Base-by-base conservation (phyloP, 2,797 vertebrate species). In the Betta splendens region DNA sequence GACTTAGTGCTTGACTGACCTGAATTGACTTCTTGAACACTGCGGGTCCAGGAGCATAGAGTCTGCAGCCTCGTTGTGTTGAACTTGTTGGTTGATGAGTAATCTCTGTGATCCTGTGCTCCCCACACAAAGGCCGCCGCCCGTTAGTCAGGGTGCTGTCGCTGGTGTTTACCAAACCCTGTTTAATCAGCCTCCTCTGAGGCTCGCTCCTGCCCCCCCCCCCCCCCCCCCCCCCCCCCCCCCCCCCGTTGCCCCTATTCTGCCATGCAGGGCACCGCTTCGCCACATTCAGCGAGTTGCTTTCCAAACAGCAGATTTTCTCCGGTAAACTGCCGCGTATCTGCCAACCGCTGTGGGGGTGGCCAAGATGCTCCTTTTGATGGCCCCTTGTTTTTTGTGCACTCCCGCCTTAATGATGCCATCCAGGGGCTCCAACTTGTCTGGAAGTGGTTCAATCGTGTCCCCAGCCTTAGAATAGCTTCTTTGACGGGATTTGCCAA, bases 311-410 rank as follows among this genome's bases (percentile, higher is more conserved):
- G 65, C 43, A 75, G 60, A 75, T 55, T 26, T 55, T 78, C 61
- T 80, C 81, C 75, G 69, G 82, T 82, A 66, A 85, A 83, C 58
- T 75, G 53, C 56, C 22, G 61, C 18, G 21, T 2, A n/a, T 39
- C 59, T 81, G 83, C 85, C 85, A 86, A 76, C 54, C 18, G 7
- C 78, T 76, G 69, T 68, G 56, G 79, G n/a, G 73, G 74, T 85
- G 77, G 83, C 82, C 83, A 81, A 83, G 72, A 81, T 87, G 83
- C 80, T 77, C 72, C 82, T 86, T n/a, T 85, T 87, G 77, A 83
- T 79, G 72, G 47, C 68, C 35, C 59, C 50, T 81, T 83, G 68
- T 83, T 80, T n/a, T 81, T 78, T 77, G 67, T 71, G 57, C 48
- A 61, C 49, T 54, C 15, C 16, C 58, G 64, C 73, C 67, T 80